These are phyloP conservation scores for Artibeus lituratus DNA, from an alignment of 2,797 vertebrate genomes.

Conservation along the genomic window DNA sequence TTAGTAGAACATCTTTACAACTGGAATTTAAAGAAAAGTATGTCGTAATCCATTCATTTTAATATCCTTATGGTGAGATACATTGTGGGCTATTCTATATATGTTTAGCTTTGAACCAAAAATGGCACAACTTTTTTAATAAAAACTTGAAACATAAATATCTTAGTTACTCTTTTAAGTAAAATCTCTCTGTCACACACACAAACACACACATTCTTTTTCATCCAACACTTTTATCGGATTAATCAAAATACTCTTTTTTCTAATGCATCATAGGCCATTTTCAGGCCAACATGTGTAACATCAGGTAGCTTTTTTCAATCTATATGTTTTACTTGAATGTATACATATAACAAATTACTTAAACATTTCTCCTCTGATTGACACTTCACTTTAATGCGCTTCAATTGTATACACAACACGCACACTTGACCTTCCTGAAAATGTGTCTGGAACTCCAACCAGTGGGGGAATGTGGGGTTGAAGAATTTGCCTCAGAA, in stretches of 20 bases:
- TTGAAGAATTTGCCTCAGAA: not conserved
- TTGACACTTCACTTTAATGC: not conserved
- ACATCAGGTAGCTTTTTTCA: not conserved
- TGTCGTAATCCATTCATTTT: not conserved
- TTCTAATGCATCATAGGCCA: not conserved
- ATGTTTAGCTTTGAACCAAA: not conserved
- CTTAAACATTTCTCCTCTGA: not conserved
- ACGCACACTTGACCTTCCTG: not conserved
- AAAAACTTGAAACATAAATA: not conserved
- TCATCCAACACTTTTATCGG: not conserved
- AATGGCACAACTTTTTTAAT: not conserved
- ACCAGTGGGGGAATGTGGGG: not conserved
- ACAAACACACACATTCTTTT: not conserved
- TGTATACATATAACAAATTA: not conserved
- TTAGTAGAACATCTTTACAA: not conserved
- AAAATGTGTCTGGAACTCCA: not conserved
- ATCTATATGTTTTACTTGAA: not conserved
- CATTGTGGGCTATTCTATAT: not conserved
- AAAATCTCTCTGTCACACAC: not conserved
- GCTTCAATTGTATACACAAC: not conserved
- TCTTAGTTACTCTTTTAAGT: conserved; percentile 3
- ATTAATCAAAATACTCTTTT: conserved; percentile 11
- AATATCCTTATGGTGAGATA: not conserved
- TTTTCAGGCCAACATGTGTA: not conserved
- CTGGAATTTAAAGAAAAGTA: not conserved